Evolutionary conservation across 1,140 invertebrate genomes (phyloP), one percentile per base, ranked within the genome.

Genomic region (Bicyclus anynana): DNA sequence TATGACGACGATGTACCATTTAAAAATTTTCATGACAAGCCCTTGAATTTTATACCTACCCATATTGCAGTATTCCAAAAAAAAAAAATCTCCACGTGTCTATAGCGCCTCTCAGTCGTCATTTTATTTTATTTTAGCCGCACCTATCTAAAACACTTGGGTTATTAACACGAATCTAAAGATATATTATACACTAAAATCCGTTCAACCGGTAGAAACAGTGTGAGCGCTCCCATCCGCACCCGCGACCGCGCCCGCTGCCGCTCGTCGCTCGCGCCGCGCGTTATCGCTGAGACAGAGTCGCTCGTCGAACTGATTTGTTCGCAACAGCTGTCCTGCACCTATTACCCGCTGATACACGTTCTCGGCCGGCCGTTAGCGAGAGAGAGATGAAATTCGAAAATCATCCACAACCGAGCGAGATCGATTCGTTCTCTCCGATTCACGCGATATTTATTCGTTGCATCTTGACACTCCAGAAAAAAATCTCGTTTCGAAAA

Each of bases 291-390:
- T 79, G 84, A 84, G 84, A 84, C 81, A 84, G 74, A 82, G 81
- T 84, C 78, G 75, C 81, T 87, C 81, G 86, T 85, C 76, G 77
- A 87, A 63, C 84, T 87, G 84, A 87, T 87, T 87, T 87, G 84
- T 87, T 83, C 81, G 78, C 77, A 80, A 82, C 84, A 87, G 84
- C 84, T 87, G 84, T 72, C 54, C 66, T 63, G 74, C 81, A 87
- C 83, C 84, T 87, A 87, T 87, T 87, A 86, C 84, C 83, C 83
- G 77, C 79, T 86, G 84, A 86, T 86, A 85, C 84, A 87, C 84
- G 84, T 84, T 86, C 83, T 85, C 84, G 81, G 81, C 62, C 83
- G 83, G 84, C 84, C 86, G 86, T 87, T 87, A 87, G 84, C 63
- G 75, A 38, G 84, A 86, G 75, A 78, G 81, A 84, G 84, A 87